Conservation (phyloP, 2,888 invertebrate genomes). For the Priocnemis perturbator region DNA sequence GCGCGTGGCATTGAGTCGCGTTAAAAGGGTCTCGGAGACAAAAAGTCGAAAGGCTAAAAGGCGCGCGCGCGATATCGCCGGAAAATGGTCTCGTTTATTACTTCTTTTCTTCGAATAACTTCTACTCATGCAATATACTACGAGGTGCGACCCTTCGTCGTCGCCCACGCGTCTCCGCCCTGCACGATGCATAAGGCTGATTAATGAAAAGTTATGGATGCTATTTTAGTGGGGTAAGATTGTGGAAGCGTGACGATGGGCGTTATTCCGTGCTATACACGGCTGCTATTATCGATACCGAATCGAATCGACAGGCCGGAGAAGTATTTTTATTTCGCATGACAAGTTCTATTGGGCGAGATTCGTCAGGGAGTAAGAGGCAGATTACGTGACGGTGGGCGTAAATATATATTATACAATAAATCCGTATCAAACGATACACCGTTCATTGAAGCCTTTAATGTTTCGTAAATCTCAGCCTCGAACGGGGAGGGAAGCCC, state of each 20-base stretch:
- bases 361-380: too few species aligned
- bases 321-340: too few species aligned
- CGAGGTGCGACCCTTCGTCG: constrained; percentile 5
- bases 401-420: constrained; percentile 25
- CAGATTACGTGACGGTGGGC: too few species aligned
- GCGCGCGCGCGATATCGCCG: constrained; percentile 2
- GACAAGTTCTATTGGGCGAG: too few species aligned
- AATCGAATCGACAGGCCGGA: too few species aligned
- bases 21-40: not conserved
- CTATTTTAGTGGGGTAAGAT: not conserved
- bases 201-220: constrained; percentile 3
- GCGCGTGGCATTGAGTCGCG: not conserved
- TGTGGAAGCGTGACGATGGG: too few species aligned
- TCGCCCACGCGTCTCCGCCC: not conserved
- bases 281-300: too few species aligned
- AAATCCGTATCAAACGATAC: constrained; percentile 35
- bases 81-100: constrained; percentile 31
- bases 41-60: constrained; percentile 12
- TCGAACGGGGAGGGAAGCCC: constrained; percentile 35
- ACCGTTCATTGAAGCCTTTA: constrained; percentile 36
- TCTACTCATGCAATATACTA: constrained; percentile 16
- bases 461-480: constrained; percentile 39
- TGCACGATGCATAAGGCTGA: not conserved
- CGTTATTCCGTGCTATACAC: too few species aligned
- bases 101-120: constrained; percentile 23